Base-by-base conservation (phyloP, 2,888 invertebrate genomes). In the Hemicrepidius hirtus region DNA sequence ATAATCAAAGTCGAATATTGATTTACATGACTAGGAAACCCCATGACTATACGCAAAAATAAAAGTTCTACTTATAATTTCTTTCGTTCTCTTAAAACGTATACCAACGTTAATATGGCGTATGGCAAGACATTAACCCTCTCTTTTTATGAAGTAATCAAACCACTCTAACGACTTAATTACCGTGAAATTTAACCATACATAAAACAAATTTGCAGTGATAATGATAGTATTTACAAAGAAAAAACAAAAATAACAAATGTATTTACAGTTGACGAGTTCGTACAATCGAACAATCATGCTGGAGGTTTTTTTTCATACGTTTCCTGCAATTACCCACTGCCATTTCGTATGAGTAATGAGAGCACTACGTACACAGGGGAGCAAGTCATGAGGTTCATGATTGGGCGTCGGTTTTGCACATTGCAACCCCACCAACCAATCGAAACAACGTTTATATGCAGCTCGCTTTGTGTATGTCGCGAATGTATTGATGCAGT, bases 401-500 rank as follows among this genome's bases (percentile, higher is more conserved):
- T 59, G 57, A 73, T 73, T 73, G 73, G 73, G 37, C 65, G 21
- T n/a, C 55, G 44, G 67, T 63, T 68, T 57, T 73, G 70, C 70
- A 70, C 73, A 73, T 73, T 69, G 69, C 69, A 73, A 59, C 69
- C 68, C 59, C 28, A 40, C 37, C 66, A 32, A 37, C 73, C 73
- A 73, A 73, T 73, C 32, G 62, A 20, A 62, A 46, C 28, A 7
- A 53, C 13, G 35, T 62, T 46, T 35, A 55, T 70, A 73, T 73
- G 73, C 73, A 73, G 66, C 55, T 70, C 62, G 46, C 35, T 57
- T n/a, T 62, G 68, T 53, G 12, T 21, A 20, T 32, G 37, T 65
- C 65, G 66, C 62, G 49, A 68, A 64, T 73, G 66, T 76, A 74
- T 69, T 68, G 74, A 67, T 75, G 71, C 72, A 76, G 69, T 64